Evolutionary conservation across 2,888 invertebrate genomes (phyloP).

Genomic region (Chalcosyrphus nemorum): DNA sequence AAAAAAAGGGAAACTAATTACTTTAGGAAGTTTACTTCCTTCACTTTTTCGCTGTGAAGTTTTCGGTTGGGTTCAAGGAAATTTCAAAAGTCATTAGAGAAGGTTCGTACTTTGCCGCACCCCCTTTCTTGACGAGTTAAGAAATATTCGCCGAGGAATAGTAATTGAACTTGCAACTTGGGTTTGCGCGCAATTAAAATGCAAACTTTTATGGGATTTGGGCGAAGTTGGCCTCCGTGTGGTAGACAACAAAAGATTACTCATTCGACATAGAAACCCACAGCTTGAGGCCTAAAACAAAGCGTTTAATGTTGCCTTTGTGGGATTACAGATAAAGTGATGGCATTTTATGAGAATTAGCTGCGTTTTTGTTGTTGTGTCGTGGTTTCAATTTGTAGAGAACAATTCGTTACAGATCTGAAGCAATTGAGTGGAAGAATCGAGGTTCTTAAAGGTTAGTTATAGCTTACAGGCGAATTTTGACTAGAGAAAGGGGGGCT

Average conservation of each 20-base stretch:
- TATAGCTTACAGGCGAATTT: neutral
- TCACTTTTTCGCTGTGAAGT: too few species aligned
- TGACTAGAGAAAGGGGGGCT: neutral
- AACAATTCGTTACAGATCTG: neutral
- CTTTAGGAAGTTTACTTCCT: neutral
- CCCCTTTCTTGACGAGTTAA: too few species aligned
- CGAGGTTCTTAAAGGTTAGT: neutral
- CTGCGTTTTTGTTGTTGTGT: neutral
- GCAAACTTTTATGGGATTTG: neutral
- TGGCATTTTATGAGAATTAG: constrained; percentile 15
- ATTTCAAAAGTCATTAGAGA: neutral
- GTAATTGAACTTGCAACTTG: neutral
- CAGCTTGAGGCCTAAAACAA: neutral
- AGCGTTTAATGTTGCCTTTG: constrained; percentile 37
- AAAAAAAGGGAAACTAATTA: neutral
- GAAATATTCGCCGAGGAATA: neutral
- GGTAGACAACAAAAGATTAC: constrained; percentile 11
- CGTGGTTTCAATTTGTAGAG: constrained; percentile 27
- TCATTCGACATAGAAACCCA: constrained; percentile 8
- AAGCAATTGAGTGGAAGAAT: neutral
- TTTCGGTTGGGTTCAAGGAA: neutral
- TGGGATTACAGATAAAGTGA: constrained; percentile 14
- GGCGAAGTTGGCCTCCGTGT: neutral
- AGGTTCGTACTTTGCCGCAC: neutral
- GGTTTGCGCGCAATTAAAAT: constrained; percentile 20